A percentile compares a stretch with the other conserved stretches of the same genome.
phyloP scores from a whole-genome alignment of 2,113 vertebrate species.

The Monopterus albus region DNA sequence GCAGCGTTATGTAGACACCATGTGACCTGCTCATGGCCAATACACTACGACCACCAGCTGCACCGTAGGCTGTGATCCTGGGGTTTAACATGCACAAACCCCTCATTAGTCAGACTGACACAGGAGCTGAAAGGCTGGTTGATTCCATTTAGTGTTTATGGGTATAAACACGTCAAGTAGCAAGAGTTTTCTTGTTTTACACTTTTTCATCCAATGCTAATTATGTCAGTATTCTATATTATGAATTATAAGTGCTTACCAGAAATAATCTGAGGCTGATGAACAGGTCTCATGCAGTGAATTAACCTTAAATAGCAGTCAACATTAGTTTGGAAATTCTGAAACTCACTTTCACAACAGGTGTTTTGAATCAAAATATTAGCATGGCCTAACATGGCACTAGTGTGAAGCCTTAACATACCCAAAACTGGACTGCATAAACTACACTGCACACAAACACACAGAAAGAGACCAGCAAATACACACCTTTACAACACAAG shows the following conservation, averaged over 20 bases:
- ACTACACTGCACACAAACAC: conserved; percentile 15
- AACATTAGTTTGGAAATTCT: conserved; percentile 32
- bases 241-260: neutral
- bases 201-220: too few relatives aligned
- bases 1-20: conserved; percentile 87
- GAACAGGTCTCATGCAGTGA: neutral
- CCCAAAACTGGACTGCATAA: neutral
- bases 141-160: neutral
- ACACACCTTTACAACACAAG: conserved; percentile 25
- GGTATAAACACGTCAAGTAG: too few relatives aligned
- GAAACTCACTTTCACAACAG: conserved; percentile 9
- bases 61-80: conserved; percentile 94
- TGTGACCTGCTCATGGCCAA: conserved; percentile 89
- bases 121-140: neutral
- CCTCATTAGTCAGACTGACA: neutral
- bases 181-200: too few relatives aligned
- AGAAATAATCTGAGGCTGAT: conserved; percentile 7
- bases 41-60: conserved; percentile 94
- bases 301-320: conserved; percentile 18
- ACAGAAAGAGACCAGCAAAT: neutral
- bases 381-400: conserved; percentile 10
- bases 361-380: conserved; percentile 23
- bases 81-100: neutral
- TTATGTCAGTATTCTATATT: too few relatives aligned
- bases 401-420: neutral